Evolutionary conservation across 1,140 invertebrate genomes (phyloP), one percentile per base, ranked within the genome.

Genomic region (Rhizoglyphus robini): DNA sequence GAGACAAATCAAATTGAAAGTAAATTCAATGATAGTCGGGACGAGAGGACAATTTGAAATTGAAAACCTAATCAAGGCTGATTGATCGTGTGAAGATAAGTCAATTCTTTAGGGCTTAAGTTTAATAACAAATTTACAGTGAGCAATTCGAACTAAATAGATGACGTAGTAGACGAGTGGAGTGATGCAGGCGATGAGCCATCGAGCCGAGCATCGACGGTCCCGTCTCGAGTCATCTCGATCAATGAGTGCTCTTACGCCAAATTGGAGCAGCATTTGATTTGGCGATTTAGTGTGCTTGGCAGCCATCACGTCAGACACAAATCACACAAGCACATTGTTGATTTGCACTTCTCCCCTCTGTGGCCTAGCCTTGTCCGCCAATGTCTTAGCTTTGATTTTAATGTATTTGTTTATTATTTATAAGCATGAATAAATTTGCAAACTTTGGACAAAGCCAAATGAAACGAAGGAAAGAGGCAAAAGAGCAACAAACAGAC

Each of bases 391-490:
- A 46, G 15, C 23, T 46, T 46, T 23, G 23, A 15, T 46, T 23
- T 46, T 5, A 54, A 54, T 54, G 23, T 8, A 54, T 54, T 54
- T 54, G 51, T 54, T 54, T 54, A 54, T 54, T 54, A 54, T 54
- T 54, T 54, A 54, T 54, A 54, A 54, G 51, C 51, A 54, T 54
- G 51, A 54, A 54, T 54, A 54, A 54, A 54, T 54, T 54, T 54
- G 51, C 51, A 54, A 54, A 54, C 51, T 54, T 54, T 54, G 51
- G 51, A 54, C 51, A 54, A 54, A 32, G 41, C 41, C 41, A 46
- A 46, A 46, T 15, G 41, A 23, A 46, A 46, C 23, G 41, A 23
- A 46, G 41, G 41, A 46, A 23, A 23, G 23, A 46, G 41, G 41
- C 41, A 46, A 46, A 46, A 46, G 15, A n/a, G n/a, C n/a, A n/a